Conservation (phyloP, 1,140 invertebrate species). For the Holcopasites calliopsidis region DNA sequence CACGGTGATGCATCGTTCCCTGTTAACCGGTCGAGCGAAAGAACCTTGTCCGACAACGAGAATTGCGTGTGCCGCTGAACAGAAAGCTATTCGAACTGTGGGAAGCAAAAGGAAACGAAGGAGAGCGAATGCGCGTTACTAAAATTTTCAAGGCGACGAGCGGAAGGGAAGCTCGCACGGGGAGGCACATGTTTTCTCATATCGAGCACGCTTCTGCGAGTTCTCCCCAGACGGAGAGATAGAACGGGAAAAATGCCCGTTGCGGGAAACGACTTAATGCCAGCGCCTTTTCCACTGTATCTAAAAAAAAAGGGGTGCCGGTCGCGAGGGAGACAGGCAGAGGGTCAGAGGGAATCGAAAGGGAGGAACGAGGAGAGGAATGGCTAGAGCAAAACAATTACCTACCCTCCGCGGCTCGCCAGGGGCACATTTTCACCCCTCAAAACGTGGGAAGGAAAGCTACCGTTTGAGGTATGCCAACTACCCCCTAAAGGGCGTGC, state of each 20-base stretch:
- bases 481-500: constrained; percentile 50
- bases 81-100: no score
- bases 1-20: constrained; percentile 40
- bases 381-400: constrained; percentile 64
- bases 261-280: constrained; percentile 32
- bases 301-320: constrained; percentile 27
- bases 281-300: constrained; percentile 15
- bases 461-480: constrained; percentile 66
- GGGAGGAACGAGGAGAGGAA: constrained; percentile 16
- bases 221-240: constrained; percentile 2
- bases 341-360: neutral
- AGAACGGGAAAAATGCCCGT: constrained; percentile 8
- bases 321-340: neutral
- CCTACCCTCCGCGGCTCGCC: constrained; percentile 63
- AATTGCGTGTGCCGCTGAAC: no score
- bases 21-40: neutral
- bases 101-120: neutral
- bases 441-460: constrained; percentile 63
- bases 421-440: constrained; percentile 67
- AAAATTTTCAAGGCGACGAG: constrained; percentile 16
- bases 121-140: neutral
- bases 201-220: neutral
- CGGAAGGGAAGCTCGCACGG: neutral
- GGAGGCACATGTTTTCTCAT: neutral
- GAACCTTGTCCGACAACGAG: neutral